Evolutionary conservation across 2,888 invertebrate genomes (phyloP), one percentile per base, ranked within the genome.

Genomic region (Eustalomyia histrio): DNA sequence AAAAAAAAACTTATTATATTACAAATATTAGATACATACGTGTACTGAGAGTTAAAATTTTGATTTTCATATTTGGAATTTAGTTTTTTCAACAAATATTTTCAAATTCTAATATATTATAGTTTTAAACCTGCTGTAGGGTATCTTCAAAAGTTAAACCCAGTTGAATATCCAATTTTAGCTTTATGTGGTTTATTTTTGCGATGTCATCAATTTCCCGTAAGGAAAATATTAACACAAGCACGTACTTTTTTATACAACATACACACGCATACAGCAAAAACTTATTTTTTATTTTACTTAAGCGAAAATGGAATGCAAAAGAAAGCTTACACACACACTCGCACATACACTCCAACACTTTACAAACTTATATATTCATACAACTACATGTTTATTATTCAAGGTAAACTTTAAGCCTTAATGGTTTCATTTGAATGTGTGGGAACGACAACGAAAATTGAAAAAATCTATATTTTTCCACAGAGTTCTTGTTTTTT

Each of bases 401-500:
- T 76, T 81, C 76, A 81, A 76, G 73, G 69, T 81, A 81, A 74
- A 81, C 61, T 63, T 76, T 68, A 68, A 76, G 73, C 9, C 57
- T 76, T 81, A 73, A 76, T 47, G 60, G 50, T 60, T 69, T 76
- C 63, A 80, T 69, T 76, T 80, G 76, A 72, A 67, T 67, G 65
- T 55, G 53, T 65, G 12, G 65, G 53, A 35, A 67, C n/a, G 39
- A n/a, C 39, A 43, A 21, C 17, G 10, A n/a, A 35, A 17, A 8
- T 9, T 12, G 1, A 14, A 18, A 61, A 29, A 29, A 29, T 29
- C 29, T 29, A 39, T 12, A 39, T 39, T 12, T 39, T 39, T 12
- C 12, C 10, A 39, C 9, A 39, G 39, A 39, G 39, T 39, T n/a
- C n/a, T n/a, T 8, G 39, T 12, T 39, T 12, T 39, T 39, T 8